These are phyloP conservation scores for Tanaodytes sp. DNA, from an alignment of 2,888 invertebrate species.

Conservation along the genomic window DNA sequence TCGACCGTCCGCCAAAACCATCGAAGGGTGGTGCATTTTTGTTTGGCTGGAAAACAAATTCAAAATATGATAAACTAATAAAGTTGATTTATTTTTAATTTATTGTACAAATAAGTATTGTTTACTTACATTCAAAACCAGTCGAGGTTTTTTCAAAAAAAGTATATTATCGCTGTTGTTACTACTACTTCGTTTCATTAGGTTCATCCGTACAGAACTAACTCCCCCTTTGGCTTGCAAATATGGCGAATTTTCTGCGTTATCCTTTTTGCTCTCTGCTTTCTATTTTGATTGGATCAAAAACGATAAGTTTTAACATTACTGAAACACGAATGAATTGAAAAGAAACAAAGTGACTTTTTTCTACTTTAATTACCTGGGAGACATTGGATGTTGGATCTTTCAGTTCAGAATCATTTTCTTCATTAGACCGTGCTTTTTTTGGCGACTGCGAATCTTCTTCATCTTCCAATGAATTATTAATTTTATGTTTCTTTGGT, in stretches of 20 bases:
- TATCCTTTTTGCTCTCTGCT: constrained; percentile 34
- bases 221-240: constrained; percentile 53
- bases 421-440: background rate
- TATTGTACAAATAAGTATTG: background rate
- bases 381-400: background rate
- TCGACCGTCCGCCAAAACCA: constrained; percentile 59
- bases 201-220: constrained; percentile 21
- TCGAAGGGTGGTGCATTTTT: constrained; percentile 41
- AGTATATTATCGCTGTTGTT: background rate
- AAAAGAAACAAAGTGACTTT: too few species aligned
- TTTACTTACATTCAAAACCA: constrained; percentile 13
- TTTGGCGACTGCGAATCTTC: background rate
- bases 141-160: constrained; percentile 13
- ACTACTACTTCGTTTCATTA: constrained; percentile 13
- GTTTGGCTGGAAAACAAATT: constrained; percentile 12
- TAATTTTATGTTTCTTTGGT: too few species aligned
- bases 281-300: constrained; percentile 11
- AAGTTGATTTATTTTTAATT: background rate
- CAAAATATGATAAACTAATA: too few species aligned
- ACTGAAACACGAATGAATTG: too few species aligned
- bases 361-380: background rate
- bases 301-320: background rate
- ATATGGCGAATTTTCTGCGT: constrained; percentile 57
- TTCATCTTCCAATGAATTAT: background rate
- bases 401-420: background rate